Base-by-base conservation (phyloP, 2,888 invertebrate genomes). In the Himalopsyche anomala region DNA sequence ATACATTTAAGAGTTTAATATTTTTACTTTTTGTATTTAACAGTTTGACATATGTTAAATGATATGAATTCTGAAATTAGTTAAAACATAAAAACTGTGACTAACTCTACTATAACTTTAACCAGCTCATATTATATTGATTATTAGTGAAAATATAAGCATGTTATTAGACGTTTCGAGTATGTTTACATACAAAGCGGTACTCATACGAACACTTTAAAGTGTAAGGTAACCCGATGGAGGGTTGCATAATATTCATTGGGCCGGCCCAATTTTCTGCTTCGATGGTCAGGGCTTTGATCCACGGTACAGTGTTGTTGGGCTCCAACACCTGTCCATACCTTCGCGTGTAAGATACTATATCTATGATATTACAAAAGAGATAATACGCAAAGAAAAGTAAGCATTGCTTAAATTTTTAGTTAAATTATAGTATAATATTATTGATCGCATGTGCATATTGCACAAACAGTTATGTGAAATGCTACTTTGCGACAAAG, bases 201-300 rank as follows among this genome's bases (percentile, higher is more conserved):
- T 79, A 87, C 62, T 62, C 40, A 83, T 62, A 83, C 89, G 88
- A 89, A 90, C 90, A 90, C 90, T 91, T 91, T 91, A 90, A 90
- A 90, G 91, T 91, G 91, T 91, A 92, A 91, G 90, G 90, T 91
- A 91, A 92, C 92, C 92, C 92, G 92, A 91, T 91, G 91, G 92
- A 92, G 92, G 92, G 92, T 92, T 92, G 93, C 93, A 93, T 93
- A 93, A 93, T 93, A 93, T 93, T 93, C 93, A 93, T 92, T 93
- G 93, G 91, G 92, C 91, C 90, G 90, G 91, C 92, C 91, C 92
- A 93, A 93, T 93, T 93, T 93, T 93, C 92, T 92, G 91, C 92
- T 89, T 91, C 92, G 92, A 90, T 90, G 92, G 89, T 91, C 91
- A 91, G 91, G 91, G 92, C 93, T 93, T 93, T 93, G 93, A 93